Evolutionary conservation across 2,888 invertebrate genomes (phyloP), one percentile per base, ranked within the genome.

Genomic region (Siphonodentalium dalli): DNA sequence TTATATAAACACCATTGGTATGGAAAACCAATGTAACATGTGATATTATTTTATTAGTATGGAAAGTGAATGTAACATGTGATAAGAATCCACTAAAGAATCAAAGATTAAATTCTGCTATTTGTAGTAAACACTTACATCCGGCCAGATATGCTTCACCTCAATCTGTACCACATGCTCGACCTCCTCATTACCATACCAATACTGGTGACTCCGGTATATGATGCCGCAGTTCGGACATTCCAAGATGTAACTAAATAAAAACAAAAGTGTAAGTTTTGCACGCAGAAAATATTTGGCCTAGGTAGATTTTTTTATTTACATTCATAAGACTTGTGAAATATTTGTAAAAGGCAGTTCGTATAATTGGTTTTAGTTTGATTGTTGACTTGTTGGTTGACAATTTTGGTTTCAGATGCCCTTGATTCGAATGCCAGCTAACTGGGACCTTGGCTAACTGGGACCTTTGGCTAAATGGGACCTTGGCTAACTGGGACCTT

Each of bases 111-210:
- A 9, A 11, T 9, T 9, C 31, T 11, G 31, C 13, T 9, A 13
- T 9, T 9, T 29, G 9, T 11, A 31, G 11, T 11, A 41, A 18
- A 28, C 26, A 67, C 72, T 65, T 73, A 85, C 85, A 75, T 81
- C 79, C 42, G 83, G 84, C 90, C 89, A 90, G 18, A 89, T 86
- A 73, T 89, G 90, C 15, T 87, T 84, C 40, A 87, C 86, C 79
- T 89, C 88, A 6, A 86, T 84, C 53, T 87, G 82, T 13, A 90
- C 88, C 11, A 87, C 88, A 26, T 84, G 81, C 75, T 89, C 89
- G 0, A 90, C 89, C 57, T 87, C 86, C 66, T 87, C 87, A 72
- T 91, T 91, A 5, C 90, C 90, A 76, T 88, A 90, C 91, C 91
- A 92, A 77, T 88, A 88, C 74, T 91, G 88, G 23, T 90, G 85